Evolutionary conservation across 2,113 vertebrate species (phyloP).

Genomic region (Willisornis vidua): DNA sequence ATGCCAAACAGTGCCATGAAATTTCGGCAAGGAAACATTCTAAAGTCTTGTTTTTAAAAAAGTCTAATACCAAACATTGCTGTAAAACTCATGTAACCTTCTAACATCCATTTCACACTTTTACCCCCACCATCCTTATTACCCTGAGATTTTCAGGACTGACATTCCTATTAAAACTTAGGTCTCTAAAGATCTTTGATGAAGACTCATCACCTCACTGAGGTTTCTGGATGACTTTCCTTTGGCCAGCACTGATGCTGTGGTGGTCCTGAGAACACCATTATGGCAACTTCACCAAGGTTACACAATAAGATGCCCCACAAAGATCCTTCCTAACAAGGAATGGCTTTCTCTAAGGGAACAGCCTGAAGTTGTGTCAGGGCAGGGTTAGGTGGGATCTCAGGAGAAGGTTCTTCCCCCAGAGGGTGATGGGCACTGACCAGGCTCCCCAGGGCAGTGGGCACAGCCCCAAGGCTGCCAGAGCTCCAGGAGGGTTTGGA

Average conservation of each 20-base stretch:
- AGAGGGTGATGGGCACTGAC: not conserved
- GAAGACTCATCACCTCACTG: not conserved
- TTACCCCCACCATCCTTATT: fast-evolving
- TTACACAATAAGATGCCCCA: not conserved
- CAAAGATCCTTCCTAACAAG: not conserved
- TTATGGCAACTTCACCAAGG: not conserved
- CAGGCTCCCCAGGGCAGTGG: not conserved
- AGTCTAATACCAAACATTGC: not conserved
- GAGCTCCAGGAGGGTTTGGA: not conserved
- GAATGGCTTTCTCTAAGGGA: not conserved
- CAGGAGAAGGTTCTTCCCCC: not conserved
- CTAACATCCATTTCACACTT: not conserved
- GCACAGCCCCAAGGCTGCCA: not conserved
- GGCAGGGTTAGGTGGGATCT: fast-evolving
- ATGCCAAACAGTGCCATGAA: not conserved
- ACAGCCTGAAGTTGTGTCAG: not conserved
- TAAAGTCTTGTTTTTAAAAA: not conserved
- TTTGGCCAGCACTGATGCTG: not conserved
- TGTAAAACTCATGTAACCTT: not conserved
- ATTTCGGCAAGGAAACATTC: not conserved
- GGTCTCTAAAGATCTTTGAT: not conserved
- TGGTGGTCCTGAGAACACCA: not conserved
- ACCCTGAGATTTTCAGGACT: not conserved
- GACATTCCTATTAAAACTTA: not conserved
- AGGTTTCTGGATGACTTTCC: not conserved